Percentiles rank a stretch among this genome's conserved stretches.
Conservation (phyloP, 2,888 invertebrate genomes). For the Sinelater perroti region DNA sequence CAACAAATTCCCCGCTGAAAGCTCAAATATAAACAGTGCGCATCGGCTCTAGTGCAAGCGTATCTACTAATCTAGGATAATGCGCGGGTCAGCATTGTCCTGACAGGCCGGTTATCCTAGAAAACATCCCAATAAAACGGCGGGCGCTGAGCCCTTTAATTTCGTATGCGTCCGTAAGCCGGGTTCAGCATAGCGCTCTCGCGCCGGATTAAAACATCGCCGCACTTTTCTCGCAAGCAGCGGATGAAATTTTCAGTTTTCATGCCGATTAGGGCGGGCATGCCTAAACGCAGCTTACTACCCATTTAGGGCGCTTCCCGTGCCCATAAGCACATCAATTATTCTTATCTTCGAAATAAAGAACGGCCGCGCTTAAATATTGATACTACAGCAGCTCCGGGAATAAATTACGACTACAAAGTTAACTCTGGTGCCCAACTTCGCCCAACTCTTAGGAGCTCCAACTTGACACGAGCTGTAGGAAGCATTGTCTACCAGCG, state of each 20-base stretch:
- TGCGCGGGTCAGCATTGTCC: constrained; percentile 28
- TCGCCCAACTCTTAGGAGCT: background rate
- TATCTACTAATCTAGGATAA: constrained; percentile 32
- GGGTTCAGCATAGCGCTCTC: constrained; percentile 29
- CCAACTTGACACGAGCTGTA: constrained; percentile 9
- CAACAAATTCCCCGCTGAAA: constrained; percentile 5
- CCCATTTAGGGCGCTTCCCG: no score
- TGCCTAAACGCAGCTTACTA: no score
- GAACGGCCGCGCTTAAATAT: constrained; percentile 16
- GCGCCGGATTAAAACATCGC: constrained; percentile 18
- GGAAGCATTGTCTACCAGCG: constrained; percentile 11
- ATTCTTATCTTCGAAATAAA: constrained; percentile 16
- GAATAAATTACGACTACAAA: constrained; percentile 17
- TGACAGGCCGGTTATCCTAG: constrained; percentile 31
- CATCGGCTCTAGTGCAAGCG: constrained; percentile 14
- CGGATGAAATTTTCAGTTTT: no score
- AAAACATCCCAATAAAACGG: constrained; percentile 33
- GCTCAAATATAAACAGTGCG: constrained; percentile 26
- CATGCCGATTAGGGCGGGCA: no score
- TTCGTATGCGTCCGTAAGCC: constrained; percentile 26
- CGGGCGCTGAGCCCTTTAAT: constrained; percentile 33
- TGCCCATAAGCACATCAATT: constrained; percentile 16
- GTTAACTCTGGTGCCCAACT: constrained; percentile 7
- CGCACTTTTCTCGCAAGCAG: no score
- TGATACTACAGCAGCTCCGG: constrained; percentile 19